These are phyloP conservation scores for Drosophila borborema DNA, from an alignment of 2,888 invertebrate genomes.

Conservation along the genomic window DNA sequence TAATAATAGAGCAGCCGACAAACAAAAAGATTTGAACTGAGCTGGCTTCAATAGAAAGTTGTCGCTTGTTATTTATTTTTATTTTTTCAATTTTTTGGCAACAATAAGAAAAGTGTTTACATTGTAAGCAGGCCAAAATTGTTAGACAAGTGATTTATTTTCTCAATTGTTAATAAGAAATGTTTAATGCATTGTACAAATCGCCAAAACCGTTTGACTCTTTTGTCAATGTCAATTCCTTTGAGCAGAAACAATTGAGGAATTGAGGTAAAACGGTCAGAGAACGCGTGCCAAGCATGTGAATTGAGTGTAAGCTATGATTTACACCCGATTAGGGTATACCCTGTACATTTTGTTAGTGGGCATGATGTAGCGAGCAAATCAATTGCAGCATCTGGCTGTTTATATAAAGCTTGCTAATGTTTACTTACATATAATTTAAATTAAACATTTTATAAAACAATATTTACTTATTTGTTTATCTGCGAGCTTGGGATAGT, in stretches of 20 bases:
- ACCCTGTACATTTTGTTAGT: not conserved
- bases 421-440: no score
- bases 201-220: slow-evolving; percentile 24
- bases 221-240: slow-evolving; percentile 51
- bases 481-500: no score
- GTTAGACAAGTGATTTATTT: slow-evolving; percentile 16
- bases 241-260: slow-evolving; percentile 12
- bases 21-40: not conserved
- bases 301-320: slow-evolving; percentile 23
- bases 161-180: slow-evolving; percentile 25
- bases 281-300: slow-evolving; percentile 52
- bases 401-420: no score
- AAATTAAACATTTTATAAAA: no score
- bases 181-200: slow-evolving; percentile 14
- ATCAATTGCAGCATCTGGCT: not conserved
- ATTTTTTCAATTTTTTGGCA: slow-evolving; percentile 32
- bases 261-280: slow-evolving; percentile 64
- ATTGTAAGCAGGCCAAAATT: slow-evolving; percentile 34
- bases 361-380: not conserved
- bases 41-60: slow-evolving; percentile 67
- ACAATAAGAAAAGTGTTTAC: slow-evolving; percentile 6
- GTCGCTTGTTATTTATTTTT: not conserved
- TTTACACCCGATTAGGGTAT: not conserved
- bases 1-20: slow-evolving; percentile 17
- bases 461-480: no score